Evolutionary conservation across 2,797 vertebrate genomes (phyloP).

Genomic region (Platalea minor): DNA sequence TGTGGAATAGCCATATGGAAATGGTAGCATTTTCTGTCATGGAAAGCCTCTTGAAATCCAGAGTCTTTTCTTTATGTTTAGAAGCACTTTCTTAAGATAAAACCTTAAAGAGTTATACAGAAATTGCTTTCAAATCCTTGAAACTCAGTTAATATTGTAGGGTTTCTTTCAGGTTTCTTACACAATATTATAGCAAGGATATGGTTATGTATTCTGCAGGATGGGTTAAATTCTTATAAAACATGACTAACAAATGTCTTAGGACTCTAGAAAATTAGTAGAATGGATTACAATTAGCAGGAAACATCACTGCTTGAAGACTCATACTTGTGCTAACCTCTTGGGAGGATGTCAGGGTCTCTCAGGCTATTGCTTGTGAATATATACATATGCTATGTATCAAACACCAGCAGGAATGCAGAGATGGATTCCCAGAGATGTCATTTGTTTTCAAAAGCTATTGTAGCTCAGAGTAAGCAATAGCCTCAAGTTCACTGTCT

Average conservation of each 20-base stretch:
- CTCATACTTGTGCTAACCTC: not conserved
- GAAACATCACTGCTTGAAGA: not conserved
- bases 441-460: not conserved
- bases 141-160: not conserved
- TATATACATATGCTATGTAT: not conserved
- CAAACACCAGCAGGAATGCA: not conserved
- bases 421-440: not conserved
- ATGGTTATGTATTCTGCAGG: not conserved
- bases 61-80: not conserved
- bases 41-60: not conserved
- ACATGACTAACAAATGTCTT: not conserved
- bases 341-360: not conserved
- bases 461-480: not conserved
- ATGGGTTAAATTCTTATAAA: not conserved
- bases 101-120: not conserved
- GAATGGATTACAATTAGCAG: not conserved
- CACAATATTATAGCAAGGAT: not conserved
- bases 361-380: not conserved
- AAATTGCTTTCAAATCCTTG: not conserved
- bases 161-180: not conserved
- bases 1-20: not conserved
- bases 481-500: not conserved
- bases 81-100: not conserved
- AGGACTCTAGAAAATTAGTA: not conserved
- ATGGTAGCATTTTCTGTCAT: not conserved